Evolutionary conservation across 1,140 invertebrate genomes (phyloP).

Genomic region (Penaeus indicus): DNA sequence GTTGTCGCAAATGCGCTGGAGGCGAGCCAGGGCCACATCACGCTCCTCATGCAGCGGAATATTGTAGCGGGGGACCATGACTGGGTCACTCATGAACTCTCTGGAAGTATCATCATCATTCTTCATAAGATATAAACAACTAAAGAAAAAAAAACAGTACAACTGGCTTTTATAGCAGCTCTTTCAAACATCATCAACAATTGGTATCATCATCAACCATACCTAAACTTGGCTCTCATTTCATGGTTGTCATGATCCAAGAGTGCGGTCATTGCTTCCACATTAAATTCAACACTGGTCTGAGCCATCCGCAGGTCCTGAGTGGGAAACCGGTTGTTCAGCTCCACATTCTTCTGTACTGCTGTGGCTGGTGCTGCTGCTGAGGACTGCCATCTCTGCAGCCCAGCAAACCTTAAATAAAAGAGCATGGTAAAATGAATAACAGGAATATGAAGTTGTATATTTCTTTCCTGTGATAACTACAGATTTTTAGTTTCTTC

Average conservation of each 20-base stretch:
- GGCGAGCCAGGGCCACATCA: slow-evolving; percentile 68
- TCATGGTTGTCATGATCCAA: slow-evolving; percentile 70
- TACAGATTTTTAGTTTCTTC: no score
- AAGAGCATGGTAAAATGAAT: no score
- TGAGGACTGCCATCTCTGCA: slow-evolving; percentile 20
- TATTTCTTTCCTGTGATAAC: no score
- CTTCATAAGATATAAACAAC: neutral
- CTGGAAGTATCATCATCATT: slow-evolving; percentile 25
- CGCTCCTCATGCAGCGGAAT: slow-evolving; percentile 69
- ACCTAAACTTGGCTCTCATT: slow-evolving; percentile 68
- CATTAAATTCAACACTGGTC: slow-evolving; percentile 47
- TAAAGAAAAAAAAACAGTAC: neutral
- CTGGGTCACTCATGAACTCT: slow-evolving; percentile 67
- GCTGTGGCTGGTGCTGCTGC: neutral
- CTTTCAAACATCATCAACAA: neutral
- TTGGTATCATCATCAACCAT: slow-evolving; percentile 24
- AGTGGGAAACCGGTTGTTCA: slow-evolving; percentile 37
- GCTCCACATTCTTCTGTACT: neutral
- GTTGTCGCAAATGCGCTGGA: slow-evolving; percentile 69
- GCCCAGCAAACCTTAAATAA: no score
- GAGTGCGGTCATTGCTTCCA: slow-evolving; percentile 66
- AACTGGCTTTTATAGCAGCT: neutral
- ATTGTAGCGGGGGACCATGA: slow-evolving; percentile 68
- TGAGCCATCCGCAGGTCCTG: slow-evolving; percentile 42
- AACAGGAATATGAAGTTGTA: no score